These are phyloP conservation scores for Gymnocephalus cernua DNA, from an alignment of 2,113 vertebrate genomes.

Conservation along the genomic window DNA sequence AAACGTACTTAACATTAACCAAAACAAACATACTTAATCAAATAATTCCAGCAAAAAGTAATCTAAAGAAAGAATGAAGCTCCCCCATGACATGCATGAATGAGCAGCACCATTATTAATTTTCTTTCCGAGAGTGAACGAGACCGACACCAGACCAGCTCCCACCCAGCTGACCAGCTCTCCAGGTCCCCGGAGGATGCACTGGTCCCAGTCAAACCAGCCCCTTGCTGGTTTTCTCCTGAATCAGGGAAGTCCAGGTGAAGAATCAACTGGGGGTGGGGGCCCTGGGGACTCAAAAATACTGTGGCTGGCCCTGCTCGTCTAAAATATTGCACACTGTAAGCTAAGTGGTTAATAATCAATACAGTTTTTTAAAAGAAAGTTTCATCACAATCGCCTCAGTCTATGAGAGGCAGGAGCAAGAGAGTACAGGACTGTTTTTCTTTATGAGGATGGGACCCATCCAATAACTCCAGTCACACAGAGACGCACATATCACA, in stretches of 20 bases:
- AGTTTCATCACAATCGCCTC: background rate
- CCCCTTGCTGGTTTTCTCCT: background rate
- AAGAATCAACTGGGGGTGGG: background rate
- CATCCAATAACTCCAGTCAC: background rate
- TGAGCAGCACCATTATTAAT: background rate
- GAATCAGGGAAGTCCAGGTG: background rate
- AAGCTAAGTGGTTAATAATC: background rate
- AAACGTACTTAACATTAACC: no score
- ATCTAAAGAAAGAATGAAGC: no score
- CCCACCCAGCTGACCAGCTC: background rate
- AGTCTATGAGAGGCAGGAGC: background rate
- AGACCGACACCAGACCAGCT: background rate
- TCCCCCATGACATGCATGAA: no score
- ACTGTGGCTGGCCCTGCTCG: background rate
- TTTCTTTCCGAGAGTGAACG: background rate
- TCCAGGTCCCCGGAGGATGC: background rate
- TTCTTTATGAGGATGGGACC: background rate
- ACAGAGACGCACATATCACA: background rate
- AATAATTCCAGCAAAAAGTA: no score
- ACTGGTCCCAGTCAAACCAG: background rate
- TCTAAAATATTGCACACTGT: background rate
- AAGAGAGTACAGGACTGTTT: background rate
- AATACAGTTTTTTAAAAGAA: background rate
- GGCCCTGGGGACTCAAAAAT: background rate
- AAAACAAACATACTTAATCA: no score